These are phyloP conservation scores for Oostethus manadensis DNA, from an alignment of 2,113 vertebrate genomes.

Conservation along the genomic window DNA sequence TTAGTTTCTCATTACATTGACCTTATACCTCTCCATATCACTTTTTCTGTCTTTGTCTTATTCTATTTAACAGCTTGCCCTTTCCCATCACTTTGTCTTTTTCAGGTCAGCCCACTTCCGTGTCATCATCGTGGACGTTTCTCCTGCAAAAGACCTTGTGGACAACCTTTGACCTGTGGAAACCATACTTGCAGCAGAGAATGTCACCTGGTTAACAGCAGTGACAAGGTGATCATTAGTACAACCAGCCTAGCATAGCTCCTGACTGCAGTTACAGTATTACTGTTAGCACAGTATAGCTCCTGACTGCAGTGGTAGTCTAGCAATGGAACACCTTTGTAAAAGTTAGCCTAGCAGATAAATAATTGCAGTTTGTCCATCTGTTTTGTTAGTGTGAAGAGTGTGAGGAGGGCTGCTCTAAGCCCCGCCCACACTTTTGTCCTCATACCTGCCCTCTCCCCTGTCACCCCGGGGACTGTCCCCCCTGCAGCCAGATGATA, in stretches of 20 bases:
- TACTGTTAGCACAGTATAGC: background rate
- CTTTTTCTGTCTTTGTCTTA: constrained; percentile 14
- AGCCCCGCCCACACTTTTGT: constrained; percentile 51
- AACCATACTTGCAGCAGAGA: constrained; percentile 57
- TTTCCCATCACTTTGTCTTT: constrained; percentile 11
- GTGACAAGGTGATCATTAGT: constrained; percentile 29
- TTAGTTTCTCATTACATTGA: background rate
- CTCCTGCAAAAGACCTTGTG: constrained; percentile 40
- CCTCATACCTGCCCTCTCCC: constrained; percentile 51
- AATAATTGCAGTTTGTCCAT: background rate
- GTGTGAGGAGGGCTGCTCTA: constrained; percentile 52
- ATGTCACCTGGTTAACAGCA: constrained; percentile 48
- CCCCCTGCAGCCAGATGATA: constrained; percentile 51
- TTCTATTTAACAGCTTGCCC: constrained; percentile 1
- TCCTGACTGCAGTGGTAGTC: too few species aligned
- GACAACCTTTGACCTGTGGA: constrained; percentile 47
- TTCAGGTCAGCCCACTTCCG: constrained; percentile 54
- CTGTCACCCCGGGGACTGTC: constrained; percentile 54
- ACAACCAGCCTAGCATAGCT: too few species aligned
- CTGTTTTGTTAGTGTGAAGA: constrained; percentile 42
- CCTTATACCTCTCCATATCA: background rate
- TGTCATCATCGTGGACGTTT: constrained; percentile 46
- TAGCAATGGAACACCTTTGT: too few species aligned
- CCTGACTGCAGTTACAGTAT: background rate
- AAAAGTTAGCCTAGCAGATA: too few species aligned